Percentiles rank a stretch among this genome's conserved stretches.
Conservation (phyloP, 1,140 invertebrate species). For the Zaprionus capensis region DNA sequence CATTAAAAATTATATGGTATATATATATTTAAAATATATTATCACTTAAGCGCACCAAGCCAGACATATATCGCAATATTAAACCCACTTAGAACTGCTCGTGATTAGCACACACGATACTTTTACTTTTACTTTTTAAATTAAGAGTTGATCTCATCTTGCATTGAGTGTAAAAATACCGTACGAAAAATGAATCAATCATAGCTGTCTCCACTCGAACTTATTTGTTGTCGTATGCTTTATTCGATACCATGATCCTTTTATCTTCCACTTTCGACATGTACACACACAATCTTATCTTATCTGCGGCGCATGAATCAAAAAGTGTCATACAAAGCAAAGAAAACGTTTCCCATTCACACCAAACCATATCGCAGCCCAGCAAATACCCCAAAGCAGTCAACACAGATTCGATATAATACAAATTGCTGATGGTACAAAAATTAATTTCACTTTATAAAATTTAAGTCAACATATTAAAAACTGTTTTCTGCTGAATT, state of each 20-base stretch:
- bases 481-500: background rate
- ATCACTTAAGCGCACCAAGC: background rate
- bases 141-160: too few species aligned
- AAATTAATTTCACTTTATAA: background rate
- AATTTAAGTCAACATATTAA: background rate
- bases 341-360: background rate
- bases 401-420: background rate
- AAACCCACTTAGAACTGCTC: background rate
- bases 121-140: background rate
- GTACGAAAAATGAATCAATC: background rate
- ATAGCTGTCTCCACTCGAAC: background rate
- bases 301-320: background rate
- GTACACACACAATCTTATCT: background rate
- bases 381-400: background rate
- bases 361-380: background rate
- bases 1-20: background rate
- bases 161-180: too few species aligned
- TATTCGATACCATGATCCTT: background rate
- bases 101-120: background rate
- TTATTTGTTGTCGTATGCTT: background rate
- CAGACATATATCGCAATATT: background rate
- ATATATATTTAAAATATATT: background rate
- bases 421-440: too few species aligned
- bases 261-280: constrained; percentile 1
- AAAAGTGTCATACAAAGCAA: background rate